These are phyloP conservation scores for Bubalus kerabau DNA, from an alignment of 2,113 vertebrate genomes.

Conservation along the genomic window DNA sequence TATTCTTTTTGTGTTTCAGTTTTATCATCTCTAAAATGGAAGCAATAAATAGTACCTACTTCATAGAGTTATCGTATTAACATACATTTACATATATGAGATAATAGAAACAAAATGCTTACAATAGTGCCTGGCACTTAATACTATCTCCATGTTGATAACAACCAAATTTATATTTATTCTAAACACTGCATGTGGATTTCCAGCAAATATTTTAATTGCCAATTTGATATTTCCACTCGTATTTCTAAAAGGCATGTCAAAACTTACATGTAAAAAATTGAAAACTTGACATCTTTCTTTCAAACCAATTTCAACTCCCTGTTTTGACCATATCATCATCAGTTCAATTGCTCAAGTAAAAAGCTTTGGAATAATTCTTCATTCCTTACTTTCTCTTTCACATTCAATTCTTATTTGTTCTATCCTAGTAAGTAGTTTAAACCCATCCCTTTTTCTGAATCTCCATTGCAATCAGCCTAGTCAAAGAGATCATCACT, in stretches of 20 bases:
- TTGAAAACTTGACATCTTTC: not conserved
- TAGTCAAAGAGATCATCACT: not conserved
- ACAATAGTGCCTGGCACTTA: not conserved
- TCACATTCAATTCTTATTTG: not conserved
- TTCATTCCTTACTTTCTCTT: not conserved
- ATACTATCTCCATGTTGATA: not conserved
- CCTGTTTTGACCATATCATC: not conserved
- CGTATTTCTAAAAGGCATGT: not conserved
- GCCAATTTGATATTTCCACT: not conserved
- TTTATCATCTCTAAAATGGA: not conserved
- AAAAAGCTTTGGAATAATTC: not conserved
- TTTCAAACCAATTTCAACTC: not conserved
- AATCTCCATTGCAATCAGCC: not conserved
- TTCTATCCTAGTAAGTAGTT: not conserved
- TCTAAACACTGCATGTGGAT: not conserved
- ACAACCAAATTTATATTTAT: not conserved
- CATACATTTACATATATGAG: not conserved
- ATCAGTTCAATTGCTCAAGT: not conserved
- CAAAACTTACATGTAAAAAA: not conserved
- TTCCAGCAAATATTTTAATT: not conserved
- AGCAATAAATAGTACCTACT: not conserved
- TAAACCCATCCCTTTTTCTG: not conserved
- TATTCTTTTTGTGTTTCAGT: not conserved
- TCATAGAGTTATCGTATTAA: not conserved
- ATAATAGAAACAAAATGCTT: not conserved